Conservation (phyloP, 2,888 invertebrate genomes). For the Metellina segmentata region DNA sequence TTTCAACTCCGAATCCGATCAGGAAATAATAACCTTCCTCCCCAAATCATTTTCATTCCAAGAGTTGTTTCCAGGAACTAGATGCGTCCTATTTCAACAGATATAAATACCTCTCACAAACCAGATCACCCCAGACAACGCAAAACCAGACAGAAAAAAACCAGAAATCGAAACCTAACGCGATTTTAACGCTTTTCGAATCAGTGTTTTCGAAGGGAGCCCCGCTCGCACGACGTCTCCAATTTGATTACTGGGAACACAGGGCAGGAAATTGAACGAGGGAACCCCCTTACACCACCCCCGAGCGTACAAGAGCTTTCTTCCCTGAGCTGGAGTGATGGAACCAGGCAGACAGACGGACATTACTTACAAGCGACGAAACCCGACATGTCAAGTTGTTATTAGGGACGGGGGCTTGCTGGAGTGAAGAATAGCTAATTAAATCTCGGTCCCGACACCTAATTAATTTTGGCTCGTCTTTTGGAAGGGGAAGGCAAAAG, state of each 20-base stretch:
- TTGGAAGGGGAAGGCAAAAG: not conserved
- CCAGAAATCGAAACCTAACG: constrained; percentile 40
- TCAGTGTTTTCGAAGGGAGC: not conserved
- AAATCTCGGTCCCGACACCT: constrained; percentile 31
- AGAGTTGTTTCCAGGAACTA: not conserved
- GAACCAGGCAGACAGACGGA: too few species aligned
- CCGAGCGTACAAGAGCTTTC: too few species aligned
- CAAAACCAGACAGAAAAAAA: not conserved
- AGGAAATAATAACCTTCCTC: not conserved
- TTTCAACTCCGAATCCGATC: not conserved
- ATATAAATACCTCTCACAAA: not conserved
- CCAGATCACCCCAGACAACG: too few species aligned
- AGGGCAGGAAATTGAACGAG: not conserved
- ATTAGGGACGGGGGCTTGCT: not conserved
- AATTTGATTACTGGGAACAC: constrained; percentile 24
- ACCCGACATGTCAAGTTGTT: constrained; percentile 13
- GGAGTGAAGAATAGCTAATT: constrained; percentile 54
- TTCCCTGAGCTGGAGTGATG: too few species aligned
- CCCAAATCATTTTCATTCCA: not conserved
- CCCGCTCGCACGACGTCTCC: not conserved
- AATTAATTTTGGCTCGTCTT: constrained; percentile 44
- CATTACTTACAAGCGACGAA: not conserved
- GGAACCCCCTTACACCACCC: too few species aligned
- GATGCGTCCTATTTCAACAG: not conserved
- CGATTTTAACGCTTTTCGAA: constrained; percentile 7